A percentile compares a stretch with the other conserved stretches of the same genome.
These are phyloP conservation scores for Melieria picta DNA, from an alignment of 2,888 invertebrate genomes.

Conservation along the genomic window DNA sequence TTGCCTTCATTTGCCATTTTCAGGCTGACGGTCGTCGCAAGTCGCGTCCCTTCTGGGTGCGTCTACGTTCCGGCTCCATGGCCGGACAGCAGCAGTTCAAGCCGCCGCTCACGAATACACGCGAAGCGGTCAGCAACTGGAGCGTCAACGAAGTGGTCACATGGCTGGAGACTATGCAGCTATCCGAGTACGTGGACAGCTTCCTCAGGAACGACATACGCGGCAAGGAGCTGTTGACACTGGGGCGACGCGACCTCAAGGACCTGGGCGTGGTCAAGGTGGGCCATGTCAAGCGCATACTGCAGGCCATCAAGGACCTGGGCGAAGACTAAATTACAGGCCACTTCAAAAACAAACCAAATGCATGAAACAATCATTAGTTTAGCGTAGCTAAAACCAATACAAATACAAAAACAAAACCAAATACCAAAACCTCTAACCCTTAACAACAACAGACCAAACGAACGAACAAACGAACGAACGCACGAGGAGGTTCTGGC, in stretches of 20 bases:
- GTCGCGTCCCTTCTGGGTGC: conserved; percentile 76
- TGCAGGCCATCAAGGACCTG: conserved; percentile 90
- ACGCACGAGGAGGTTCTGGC: too few relatives aligned
- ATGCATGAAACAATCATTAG: conserved; percentile 57
- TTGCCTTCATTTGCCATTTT: conserved; percentile 2
- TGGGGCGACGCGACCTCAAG: conserved; percentile 87
- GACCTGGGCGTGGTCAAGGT: conserved; percentile 95
- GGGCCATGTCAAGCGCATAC: conserved; percentile 94
- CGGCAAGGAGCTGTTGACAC: conserved; percentile 85
- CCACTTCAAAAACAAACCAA: neutral
- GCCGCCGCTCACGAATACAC: conserved; percentile 59
- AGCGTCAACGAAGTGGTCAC: conserved; percentile 87
- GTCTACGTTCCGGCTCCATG: conserved; percentile 69
- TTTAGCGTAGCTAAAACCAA: conserved; percentile 51
- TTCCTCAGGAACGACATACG: conserved; percentile 92
- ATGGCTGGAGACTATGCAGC: conserved; percentile 90
- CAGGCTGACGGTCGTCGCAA: conserved; percentile 70
- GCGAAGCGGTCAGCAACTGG: conserved; percentile 76
- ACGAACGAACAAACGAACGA: too few relatives aligned
- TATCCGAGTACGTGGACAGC: conserved; percentile 90
- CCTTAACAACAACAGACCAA: too few relatives aligned
- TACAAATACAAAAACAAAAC: conserved; percentile 22
- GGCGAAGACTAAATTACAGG: conserved; percentile 55
- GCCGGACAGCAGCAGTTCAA: conserved; percentile 56
- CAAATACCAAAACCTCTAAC: too few relatives aligned